phyloP scores from a whole-genome alignment of 2,797 vertebrate genomes.

The Typhlichthys subterraneus region DNA sequence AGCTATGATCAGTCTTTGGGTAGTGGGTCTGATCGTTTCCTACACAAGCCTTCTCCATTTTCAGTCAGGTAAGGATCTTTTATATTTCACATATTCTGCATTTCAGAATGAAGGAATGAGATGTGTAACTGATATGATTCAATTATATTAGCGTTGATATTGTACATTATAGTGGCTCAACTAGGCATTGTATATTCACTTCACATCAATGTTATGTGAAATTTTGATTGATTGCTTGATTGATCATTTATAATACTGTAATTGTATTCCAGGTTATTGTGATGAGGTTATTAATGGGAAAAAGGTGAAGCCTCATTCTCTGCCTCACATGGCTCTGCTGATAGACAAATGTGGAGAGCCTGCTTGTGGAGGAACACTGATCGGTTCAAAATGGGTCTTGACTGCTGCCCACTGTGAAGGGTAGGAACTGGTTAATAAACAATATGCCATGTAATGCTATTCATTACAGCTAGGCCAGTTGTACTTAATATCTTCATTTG shows the following conservation, averaged over 20 bases:
- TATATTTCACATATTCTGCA: background rate
- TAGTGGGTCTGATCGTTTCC: background rate
- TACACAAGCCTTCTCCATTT: conserved; percentile 23
- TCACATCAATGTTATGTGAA: background rate
- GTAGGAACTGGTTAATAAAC: conserved; percentile 32
- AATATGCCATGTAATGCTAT: background rate
- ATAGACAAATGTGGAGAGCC: rapidly evolving
- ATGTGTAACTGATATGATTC: background rate
- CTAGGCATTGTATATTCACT: background rate
- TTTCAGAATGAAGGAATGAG: background rate
- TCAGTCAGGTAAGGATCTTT: conserved; percentile 46
- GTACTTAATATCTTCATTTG: no score
- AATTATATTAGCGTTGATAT: background rate
- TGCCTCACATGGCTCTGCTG: conserved; percentile 69
- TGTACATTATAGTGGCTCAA: no score
- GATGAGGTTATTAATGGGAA: conserved; percentile 67
- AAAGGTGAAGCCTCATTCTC: conserved; percentile 59
- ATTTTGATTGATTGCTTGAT: background rate
- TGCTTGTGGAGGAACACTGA: conserved; percentile 61
- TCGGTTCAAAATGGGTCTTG: conserved; percentile 64
- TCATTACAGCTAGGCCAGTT: no score
- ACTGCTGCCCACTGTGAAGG: conserved; percentile 66
- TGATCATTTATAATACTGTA: background rate
- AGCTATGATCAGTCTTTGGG: conserved; percentile 34
- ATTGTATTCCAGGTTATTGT: conserved; percentile 46